These are phyloP conservation scores for Unio delphinus DNA, from an alignment of 2,888 invertebrate genomes.

Conservation along the genomic window DNA sequence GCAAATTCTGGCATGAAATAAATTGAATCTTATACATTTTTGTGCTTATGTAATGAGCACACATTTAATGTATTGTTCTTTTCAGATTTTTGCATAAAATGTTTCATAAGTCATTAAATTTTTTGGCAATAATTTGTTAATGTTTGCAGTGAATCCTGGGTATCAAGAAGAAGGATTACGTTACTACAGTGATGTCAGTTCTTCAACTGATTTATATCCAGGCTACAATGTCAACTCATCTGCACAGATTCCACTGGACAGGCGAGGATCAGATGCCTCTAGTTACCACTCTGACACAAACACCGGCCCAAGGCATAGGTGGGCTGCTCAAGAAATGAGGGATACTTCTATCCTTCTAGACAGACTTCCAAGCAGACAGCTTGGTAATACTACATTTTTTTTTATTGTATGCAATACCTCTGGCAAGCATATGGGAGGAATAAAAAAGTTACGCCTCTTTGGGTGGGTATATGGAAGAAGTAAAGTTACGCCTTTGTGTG, in stretches of 20 bases:
- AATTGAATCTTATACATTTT: too few species aligned
- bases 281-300: constrained; percentile 3
- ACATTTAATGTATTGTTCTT: too few species aligned
- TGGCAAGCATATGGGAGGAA: too few species aligned
- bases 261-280: constrained; percentile 11
- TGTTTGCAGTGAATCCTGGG: constrained; percentile 28
- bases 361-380: constrained; percentile 52
- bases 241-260: constrained; percentile 14
- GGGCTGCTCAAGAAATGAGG: constrained; percentile 37
- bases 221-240: constrained; percentile 1
- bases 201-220: neutral
- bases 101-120: neutral
- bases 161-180: constrained; percentile 14
- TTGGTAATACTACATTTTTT: constrained; percentile 31
- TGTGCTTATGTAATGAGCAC: too few species aligned
- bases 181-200: constrained; percentile 2
- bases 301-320: constrained; percentile 14
- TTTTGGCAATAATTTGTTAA: neutral
- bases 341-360: constrained; percentile 48
- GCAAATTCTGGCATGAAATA: too few species aligned
- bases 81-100: neutral
- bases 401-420: too few species aligned
- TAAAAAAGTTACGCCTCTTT: too few species aligned
- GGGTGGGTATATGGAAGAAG: too few species aligned
- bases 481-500: too few species aligned